Conservation (phyloP, 2,888 invertebrate species). For the Campoplex nolae region DNA sequence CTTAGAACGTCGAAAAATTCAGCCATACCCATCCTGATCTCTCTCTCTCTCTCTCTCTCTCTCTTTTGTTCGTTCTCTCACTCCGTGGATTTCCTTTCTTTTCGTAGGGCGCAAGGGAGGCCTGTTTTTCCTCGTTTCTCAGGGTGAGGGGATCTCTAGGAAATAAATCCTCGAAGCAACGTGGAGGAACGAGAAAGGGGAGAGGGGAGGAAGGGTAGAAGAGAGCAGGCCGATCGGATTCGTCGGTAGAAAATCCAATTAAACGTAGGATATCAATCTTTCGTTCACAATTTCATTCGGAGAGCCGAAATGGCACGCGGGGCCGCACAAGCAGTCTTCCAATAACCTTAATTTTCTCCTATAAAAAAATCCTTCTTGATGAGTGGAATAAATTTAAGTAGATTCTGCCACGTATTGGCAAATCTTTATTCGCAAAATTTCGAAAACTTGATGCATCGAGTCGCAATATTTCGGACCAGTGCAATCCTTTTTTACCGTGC, state of each 20-base stretch:
- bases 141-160: conserved; percentile 51
- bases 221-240: conserved; percentile 64
- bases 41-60: conserved; percentile 12
- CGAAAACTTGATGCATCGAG: neutral
- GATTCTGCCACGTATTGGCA: neutral
- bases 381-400: conserved; percentile 57
- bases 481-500: neutral
- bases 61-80: conserved; percentile 9
- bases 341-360: conserved; percentile 54
- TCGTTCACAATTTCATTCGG: conserved; percentile 67
- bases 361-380: conserved; percentile 58
- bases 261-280: conserved; percentile 69
- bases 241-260: conserved; percentile 68
- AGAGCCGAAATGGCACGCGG: conserved; percentile 61
- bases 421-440: conserved; percentile 9
- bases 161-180: conserved; percentile 65
- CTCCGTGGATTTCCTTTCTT: conserved; percentile 36
- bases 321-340: conserved; percentile 41
- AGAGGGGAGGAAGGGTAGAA: conserved; percentile 13
- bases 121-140: conserved; percentile 61
- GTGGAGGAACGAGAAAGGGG: conserved; percentile 51
- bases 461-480: neutral
- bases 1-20: conserved; percentile 52
- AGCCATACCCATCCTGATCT: conserved; percentile 17
- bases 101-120: conserved; percentile 14